phyloP scores from a whole-genome alignment of 2,797 vertebrate genomes.

The Schizothorax lantsangensis region DNA sequence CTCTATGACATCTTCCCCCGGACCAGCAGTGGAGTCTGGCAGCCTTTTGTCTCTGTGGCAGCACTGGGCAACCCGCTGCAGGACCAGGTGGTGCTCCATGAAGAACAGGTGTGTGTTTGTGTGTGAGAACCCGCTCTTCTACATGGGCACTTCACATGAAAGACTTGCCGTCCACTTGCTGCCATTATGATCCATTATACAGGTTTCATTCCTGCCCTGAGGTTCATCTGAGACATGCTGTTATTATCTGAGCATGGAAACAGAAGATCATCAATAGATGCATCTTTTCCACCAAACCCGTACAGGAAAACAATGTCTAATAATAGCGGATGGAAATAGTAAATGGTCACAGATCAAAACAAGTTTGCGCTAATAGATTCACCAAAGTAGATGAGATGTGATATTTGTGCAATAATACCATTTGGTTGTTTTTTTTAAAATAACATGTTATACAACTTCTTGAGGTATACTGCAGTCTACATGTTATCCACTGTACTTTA shows the following conservation, averaged over 20 bases:
- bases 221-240: conserved; percentile 8
- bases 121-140: background rate
- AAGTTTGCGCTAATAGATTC: background rate
- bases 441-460: background rate
- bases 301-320: background rate
- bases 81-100: conserved; percentile 92
- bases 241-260: conserved; percentile 11
- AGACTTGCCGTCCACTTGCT: background rate
- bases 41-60: conserved; percentile 89
- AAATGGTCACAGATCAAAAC: conserved; percentile 15
- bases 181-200: conserved; percentile 8
- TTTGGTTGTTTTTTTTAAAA: background rate
- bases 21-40: conserved; percentile 86
- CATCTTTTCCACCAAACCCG: conserved; percentile 9
- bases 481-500: background rate
- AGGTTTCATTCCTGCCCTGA: background rate
- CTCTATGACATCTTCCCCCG: conserved; percentile 92
- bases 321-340: conserved; percentile 12
- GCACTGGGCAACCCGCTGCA: conserved; percentile 87
- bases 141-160: background rate
- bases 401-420: background rate
- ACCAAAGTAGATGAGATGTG: background rate
- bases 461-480: background rate
- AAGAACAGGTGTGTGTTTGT: conserved; percentile 86
- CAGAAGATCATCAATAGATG: conserved; percentile 22